Base-by-base conservation (phyloP, 2,113 vertebrate genomes). In the Pteruthius melanotis region DNA sequence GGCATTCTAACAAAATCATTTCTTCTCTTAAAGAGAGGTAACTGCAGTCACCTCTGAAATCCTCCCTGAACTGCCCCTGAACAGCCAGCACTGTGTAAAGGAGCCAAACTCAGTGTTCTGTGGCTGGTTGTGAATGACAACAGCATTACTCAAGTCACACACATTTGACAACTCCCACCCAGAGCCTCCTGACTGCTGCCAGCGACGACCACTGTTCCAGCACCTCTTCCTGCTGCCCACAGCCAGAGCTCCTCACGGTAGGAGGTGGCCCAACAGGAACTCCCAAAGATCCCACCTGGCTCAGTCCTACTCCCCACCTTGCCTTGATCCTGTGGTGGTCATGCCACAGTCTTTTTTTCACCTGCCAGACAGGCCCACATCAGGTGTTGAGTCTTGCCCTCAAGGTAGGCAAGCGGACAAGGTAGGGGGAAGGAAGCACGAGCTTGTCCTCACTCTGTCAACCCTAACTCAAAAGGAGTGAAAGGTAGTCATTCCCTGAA, bases 201-300 rank as follows among this genome's bases (percentile, higher is more conserved):
- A 78, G 31, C 1, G 3, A 42, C 56, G 22, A 59, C 21, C 1
- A 0, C 54, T 12, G 11, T 2, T 39, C 23, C 68, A 60, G 49
- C n/a, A 63, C 26, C 53, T 19, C 69, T 13, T 31, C 47, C 57
- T 28, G 54, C 35, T 11, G 60, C 21, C 10, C 1, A 31, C 16
- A 53, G 39, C 22, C 76, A 47, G 30, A 82, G n/a, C 63, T 31
- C 23, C 23, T 6, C 40, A n/a, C 2, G 26, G 33, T 0, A 15
- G 1, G 0, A 47, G 6, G 24, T 0, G 1, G 1, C 22, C 27
- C 13, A 0, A 54, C 11, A 13, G 27, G 8, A 84, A 31, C 23
- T 35, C 28, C 42, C 61, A 8, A 16, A 79, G 40, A 31, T 20
- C 57, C 33, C 63, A 50, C 15, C 53, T 6, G 8, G 15, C 47